Evolutionary conservation across 2,888 invertebrate genomes (phyloP).

Genomic region (Odontocerum albicorne): DNA sequence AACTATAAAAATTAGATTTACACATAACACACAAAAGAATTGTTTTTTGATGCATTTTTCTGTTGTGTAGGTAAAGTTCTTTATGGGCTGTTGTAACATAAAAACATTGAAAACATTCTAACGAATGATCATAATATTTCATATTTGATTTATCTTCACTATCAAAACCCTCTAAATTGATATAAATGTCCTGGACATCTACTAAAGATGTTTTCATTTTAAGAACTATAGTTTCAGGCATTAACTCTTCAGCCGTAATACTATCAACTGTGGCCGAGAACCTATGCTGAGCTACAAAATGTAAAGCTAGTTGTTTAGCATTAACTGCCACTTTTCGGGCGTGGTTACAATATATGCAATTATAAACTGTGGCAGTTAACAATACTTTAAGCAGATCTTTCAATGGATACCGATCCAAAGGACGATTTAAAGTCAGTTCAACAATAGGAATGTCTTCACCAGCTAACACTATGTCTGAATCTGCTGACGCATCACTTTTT

Average conservation of each 20-base stretch:
- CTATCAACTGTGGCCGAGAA: slow-evolving; percentile 79
- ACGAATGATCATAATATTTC: slow-evolving; percentile 66
- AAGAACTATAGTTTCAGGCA: slow-evolving; percentile 70
- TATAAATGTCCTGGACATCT: slow-evolving; percentile 64
- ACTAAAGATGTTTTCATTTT: slow-evolving; percentile 64
- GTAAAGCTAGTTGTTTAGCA: slow-evolving; percentile 76
- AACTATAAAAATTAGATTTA: slow-evolving; percentile 83
- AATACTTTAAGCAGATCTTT: slow-evolving; percentile 74
- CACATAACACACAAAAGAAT: slow-evolving; percentile 85
- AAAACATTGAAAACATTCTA: slow-evolving; percentile 86
- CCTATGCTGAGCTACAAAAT: slow-evolving; percentile 77
- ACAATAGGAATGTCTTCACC: slow-evolving; percentile 66
- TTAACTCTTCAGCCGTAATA: slow-evolving; percentile 72
- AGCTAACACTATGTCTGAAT: slow-evolving; percentile 54
- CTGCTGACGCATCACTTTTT: slow-evolving; percentile 41
- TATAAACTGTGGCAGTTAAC: slow-evolving; percentile 66
- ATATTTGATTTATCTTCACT: slow-evolving; percentile 59
- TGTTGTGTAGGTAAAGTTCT: slow-evolving; percentile 83
- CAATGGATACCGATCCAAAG: slow-evolving; percentile 73
- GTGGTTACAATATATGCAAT: slow-evolving; percentile 85
- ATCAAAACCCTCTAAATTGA: slow-evolving; percentile 74
- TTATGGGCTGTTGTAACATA: slow-evolving; percentile 77
- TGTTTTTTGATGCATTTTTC: slow-evolving; percentile 84
- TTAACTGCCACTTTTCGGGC: slow-evolving; percentile 83
- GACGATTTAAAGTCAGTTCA: slow-evolving; percentile 73